Conservation (phyloP, 1,140 invertebrate species). For the Philaenus spumarius region DNA sequence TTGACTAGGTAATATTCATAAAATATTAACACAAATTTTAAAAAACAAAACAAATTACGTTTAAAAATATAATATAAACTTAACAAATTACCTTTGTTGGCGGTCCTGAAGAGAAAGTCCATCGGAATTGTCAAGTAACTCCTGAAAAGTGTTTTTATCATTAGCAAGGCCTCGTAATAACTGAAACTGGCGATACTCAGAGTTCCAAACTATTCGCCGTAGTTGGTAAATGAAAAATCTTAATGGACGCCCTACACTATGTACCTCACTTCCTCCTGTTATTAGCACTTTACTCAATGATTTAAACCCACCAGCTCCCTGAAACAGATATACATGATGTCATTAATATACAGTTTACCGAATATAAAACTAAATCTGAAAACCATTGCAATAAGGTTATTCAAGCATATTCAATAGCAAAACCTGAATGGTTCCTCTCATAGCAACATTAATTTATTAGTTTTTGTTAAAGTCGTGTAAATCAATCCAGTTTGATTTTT, state of each 20-base stretch:
- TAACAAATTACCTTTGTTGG: background rate
- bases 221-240: slow-evolving; percentile 19
- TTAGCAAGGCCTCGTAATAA: slow-evolving; percentile 16
- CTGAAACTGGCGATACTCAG: slow-evolving; percentile 7
- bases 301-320: background rate
- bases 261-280: background rate
- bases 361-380: too few species aligned
- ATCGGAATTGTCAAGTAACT: slow-evolving; percentile 2
- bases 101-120: slow-evolving; percentile 9
- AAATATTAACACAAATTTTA: too few species aligned
- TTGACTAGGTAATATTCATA: too few species aligned
- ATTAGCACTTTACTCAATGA: background rate
- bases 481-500: too few species aligned
- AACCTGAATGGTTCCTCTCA: too few species aligned
- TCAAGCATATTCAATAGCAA: too few species aligned
- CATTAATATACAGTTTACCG: too few species aligned
- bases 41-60: background rate
- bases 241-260: slow-evolving; percentile 1
- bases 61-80: background rate
- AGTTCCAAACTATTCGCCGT: slow-evolving; percentile 16
- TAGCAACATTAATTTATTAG: too few species aligned
- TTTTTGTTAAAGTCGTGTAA: too few species aligned
- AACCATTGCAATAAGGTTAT: too few species aligned
- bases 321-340: background rate
- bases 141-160: slow-evolving; percentile 4